These are phyloP conservation scores for Cheilosia scutellata DNA, from an alignment of 2,888 invertebrate genomes.

Conservation along the genomic window DNA sequence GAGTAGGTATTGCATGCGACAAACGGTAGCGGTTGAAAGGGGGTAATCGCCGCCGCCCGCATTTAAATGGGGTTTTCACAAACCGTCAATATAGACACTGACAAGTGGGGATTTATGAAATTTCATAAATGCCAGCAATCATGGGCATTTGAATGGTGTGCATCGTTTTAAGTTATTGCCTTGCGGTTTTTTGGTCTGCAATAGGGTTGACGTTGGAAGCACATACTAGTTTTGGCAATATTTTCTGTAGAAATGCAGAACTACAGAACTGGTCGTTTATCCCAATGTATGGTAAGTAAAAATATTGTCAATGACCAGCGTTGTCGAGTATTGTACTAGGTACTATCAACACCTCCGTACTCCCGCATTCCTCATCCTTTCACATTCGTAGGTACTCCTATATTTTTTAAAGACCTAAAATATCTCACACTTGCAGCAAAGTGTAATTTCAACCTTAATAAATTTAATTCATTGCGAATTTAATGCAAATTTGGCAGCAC, in stretches of 20 bases:
- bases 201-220: constrained; percentile 1
- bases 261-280: neutral
- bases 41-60: constrained; percentile 33
- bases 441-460: too few relatives aligned
- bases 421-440: too few relatives aligned
- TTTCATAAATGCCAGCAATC: constrained; percentile 72
- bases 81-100: constrained; percentile 62
- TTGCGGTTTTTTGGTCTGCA: constrained; percentile 14
- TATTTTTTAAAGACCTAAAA: too few relatives aligned
- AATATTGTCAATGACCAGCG: neutral
- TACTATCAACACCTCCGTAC: too few relatives aligned
- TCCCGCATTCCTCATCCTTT: too few relatives aligned
- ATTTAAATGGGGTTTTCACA: constrained; percentile 33
- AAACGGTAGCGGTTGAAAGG: constrained; percentile 20
- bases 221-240: constrained; percentile 2
- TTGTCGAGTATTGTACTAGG: too few relatives aligned
- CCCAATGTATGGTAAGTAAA: neutral
- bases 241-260: neutral
- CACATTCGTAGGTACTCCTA: too few relatives aligned
- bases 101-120: constrained; percentile 72
- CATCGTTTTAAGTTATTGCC: constrained; percentile 32
- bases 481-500: too few relatives aligned
- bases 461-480: too few relatives aligned
- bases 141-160: constrained; percentile 64
- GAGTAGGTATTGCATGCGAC: constrained; percentile 8